Base-by-base conservation (phyloP, 1,140 invertebrate species). In the Pseudomyrmex flavicornis region DNA sequence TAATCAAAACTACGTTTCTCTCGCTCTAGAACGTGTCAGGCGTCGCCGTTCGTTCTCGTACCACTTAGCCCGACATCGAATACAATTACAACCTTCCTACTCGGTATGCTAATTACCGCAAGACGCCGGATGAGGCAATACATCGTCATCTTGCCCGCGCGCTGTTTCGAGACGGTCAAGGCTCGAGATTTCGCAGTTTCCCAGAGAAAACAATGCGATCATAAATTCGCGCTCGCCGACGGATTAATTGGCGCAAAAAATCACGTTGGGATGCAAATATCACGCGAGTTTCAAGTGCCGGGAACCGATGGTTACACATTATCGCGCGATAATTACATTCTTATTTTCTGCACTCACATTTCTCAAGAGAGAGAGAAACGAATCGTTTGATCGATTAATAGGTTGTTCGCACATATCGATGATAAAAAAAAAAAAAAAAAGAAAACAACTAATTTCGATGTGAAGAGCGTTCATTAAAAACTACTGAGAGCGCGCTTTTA, bases 1-100 rank as follows among this genome's bases (percentile, higher is more conserved):
- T 72, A 72, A 80, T 80, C 76, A 80, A 80, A 80, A 80, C 76
- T 80, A 59, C 46, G 66, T 80, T 80, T 80, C 35, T 35, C 35
- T 35, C 35, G 35, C 35, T 35, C 66, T 50, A 80, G 54, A 72
- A 44, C 22, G 66, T 59, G 76, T 80, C 66, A 80, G 76, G 54
- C 66, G 70, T 80, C 56, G 66, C 54, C 35, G 54, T 80, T 80
- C 56, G 66, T 59, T 59, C 35, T 17, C 22, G 15, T 66, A 56
- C 46, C 46, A 72, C 65, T 82, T 85, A 44, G 52, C 52, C 44
- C 63, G 59, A 68, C 46, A 46, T 73, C 50, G 7, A 80, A 85
- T 58, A 59, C 54, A 35, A 56, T 35, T 59, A 56, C 35, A 35
- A 35, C 50, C 52, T 44, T 26, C 61, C 83, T 66, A 80, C 68